Evolutionary conservation across 2,888 invertebrate species (phyloP).

Genomic region (Sesia bembeciformis): DNA sequence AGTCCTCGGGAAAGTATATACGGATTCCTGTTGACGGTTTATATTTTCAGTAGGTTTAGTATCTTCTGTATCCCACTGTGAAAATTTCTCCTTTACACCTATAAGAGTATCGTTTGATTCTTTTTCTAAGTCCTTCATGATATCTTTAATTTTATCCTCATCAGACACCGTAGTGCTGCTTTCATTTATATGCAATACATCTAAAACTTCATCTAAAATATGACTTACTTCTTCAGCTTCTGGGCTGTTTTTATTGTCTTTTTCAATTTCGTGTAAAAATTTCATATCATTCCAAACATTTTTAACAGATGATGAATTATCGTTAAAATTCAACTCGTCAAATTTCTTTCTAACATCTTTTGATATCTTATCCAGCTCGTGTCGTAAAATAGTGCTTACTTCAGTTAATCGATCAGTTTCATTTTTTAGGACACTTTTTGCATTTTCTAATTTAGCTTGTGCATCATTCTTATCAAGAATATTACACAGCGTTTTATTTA

Average conservation of each 20-base stretch:
- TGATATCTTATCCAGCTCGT: conserved; percentile 36
- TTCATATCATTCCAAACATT: conserved; percentile 32
- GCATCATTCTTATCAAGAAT: conserved; percentile 16
- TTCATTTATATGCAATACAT: conserved; percentile 18
- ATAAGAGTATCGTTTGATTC: conserved; percentile 11
- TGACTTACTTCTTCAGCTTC: conserved; percentile 30
- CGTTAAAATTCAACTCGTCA: conserved; percentile 13
- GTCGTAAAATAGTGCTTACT: conserved; percentile 30
- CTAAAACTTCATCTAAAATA: conserved; percentile 29
- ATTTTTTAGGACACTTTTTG: conserved; percentile 23
- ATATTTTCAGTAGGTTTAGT: background rate
- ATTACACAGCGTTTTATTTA: conserved; percentile 18
- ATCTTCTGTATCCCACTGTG: conserved; percentile 19
- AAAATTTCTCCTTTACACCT: conserved; percentile 16
- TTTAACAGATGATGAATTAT: conserved; percentile 22
- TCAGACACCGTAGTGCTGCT: conserved; percentile 9
- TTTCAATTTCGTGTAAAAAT: conserved; percentile 29
- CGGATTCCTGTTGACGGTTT: conserved; percentile 1
- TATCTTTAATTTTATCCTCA: conserved; percentile 26
- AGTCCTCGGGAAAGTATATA: conserved; percentile 8
- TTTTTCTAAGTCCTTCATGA: conserved; percentile 23
- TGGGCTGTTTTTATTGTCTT: conserved; percentile 24
- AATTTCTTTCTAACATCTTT: conserved; percentile 25
- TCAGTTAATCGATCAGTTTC: conserved; percentile 32
- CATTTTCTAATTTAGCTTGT: conserved; percentile 16